Evolutionary conservation across 2,797 vertebrate species (phyloP), one percentile per base, ranked within the genome.

Genomic region (Sebastes minor): DNA sequence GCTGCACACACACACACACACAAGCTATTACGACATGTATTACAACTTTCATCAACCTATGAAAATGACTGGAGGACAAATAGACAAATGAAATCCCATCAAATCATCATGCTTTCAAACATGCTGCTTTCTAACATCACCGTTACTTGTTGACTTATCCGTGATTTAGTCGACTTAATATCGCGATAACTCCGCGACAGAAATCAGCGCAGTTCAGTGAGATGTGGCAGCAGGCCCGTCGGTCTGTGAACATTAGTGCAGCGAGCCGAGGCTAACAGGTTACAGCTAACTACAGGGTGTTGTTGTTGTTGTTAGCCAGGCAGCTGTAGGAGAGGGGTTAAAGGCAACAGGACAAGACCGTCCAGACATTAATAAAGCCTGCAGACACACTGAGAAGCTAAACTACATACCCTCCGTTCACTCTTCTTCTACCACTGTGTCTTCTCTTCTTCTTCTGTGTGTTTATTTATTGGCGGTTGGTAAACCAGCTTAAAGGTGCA

Each of bases 401-500:
- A 6, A n/a, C 20, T 33, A 30, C 9, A 52, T 33, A 13, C 30
- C 30, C n/a, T 35, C 30, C 12, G 30, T 6, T 14, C 25, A 13
- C 35, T 10, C 33, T 9, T 42, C 33, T 5, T 42, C 62, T 5
- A 9, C 62, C 2, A 38, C 1, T 10, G 12, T 10, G 1, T 8
- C 46, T 49, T 8, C 46, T 18, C 46, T 49, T 20, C 42, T 1
- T 20, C 7, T 49, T 20, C 42, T 49, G 1, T 49, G 18, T 46
- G 38, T 46, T 46, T 49, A 6, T 46, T 18, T 46, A 20, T 49
- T 20, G 46, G 18, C 8, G 18, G 3, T 49, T 20, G 46, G 46
- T 7, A 0, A 49, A 49, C 46, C 14, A 2, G 18, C 7, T 18
- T 49, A 20, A 0, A 18, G 46, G 46, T 8, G 46, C 46, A 49